Conservation (phyloP, 1,140 invertebrate genomes). For the Cotesia chilonis region DNA sequence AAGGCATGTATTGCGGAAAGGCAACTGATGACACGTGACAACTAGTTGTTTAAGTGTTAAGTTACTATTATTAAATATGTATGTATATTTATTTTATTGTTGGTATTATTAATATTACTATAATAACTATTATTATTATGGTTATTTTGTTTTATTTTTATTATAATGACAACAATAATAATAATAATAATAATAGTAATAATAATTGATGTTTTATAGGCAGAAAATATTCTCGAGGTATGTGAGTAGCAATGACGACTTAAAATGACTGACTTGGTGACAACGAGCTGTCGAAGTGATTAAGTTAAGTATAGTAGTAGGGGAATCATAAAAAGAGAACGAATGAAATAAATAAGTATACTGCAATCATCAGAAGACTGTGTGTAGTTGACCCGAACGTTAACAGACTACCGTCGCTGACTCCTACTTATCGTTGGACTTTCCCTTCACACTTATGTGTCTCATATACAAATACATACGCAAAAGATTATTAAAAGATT, state of each 20-base stretch:
- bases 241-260: slow-evolving; percentile 10
- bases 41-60: too few relatives aligned
- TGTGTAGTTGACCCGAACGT: slow-evolving; percentile 43
- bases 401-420: slow-evolving; percentile 42
- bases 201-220: background rate
- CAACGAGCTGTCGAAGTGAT: slow-evolving; percentile 31
- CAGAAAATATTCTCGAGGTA: background rate
- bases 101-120: too few relatives aligned
- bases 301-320: background rate
- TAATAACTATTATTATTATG: background rate
- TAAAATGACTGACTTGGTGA: slow-evolving; percentile 22
- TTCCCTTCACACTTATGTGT: slow-evolving; percentile 49
- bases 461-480: background rate
- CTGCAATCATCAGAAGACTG: slow-evolving; percentile 36
- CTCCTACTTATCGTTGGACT: slow-evolving; percentile 64
- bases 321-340: background rate
- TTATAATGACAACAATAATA: too few relatives aligned
- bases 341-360: slow-evolving; percentile 16
- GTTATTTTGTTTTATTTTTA: background rate
- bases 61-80: too few relatives aligned
- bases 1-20: too few relatives aligned
- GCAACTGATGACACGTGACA: too few relatives aligned
- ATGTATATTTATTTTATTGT: too few relatives aligned
- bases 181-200: too few relatives aligned
- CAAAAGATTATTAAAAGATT: background rate